phyloP scores from a whole-genome alignment of 2,888 invertebrate genomes.

The Ochropacha duplaris region DNA sequence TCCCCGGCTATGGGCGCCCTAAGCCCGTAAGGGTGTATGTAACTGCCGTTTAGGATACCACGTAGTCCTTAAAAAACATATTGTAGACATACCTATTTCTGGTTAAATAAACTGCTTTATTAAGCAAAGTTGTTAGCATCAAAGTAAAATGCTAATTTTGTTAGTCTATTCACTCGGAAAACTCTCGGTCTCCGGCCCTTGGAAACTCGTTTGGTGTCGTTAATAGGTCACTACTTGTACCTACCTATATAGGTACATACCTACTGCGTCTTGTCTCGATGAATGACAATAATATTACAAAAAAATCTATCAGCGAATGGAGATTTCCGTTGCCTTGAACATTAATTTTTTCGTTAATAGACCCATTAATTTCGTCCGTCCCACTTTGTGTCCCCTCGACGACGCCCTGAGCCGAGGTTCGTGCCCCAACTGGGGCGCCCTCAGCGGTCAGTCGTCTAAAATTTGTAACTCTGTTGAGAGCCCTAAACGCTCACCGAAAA shows the following conservation, averaged over 20 bases:
- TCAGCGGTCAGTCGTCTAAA: no score
- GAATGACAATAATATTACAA: neutral
- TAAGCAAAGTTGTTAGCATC: neutral
- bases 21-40: no score
- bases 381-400: no score
- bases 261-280: neutral
- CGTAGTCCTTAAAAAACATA: no score
- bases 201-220: neutral
- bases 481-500: no score
- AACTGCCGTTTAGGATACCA: no score
- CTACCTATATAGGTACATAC: neutral
- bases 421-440: no score
- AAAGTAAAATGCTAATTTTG: neutral
- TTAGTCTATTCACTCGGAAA: neutral
- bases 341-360: no score
- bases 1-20: no score
- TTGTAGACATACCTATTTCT: neutral
- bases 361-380: no score
- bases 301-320: neutral
- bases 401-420: neutral
- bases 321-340: neutral
- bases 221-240: neutral
- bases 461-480: no score
- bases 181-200: neutral
- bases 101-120: neutral